Conservation (phyloP, 1,140 invertebrate species). For the Pararge aegeria region DNA sequence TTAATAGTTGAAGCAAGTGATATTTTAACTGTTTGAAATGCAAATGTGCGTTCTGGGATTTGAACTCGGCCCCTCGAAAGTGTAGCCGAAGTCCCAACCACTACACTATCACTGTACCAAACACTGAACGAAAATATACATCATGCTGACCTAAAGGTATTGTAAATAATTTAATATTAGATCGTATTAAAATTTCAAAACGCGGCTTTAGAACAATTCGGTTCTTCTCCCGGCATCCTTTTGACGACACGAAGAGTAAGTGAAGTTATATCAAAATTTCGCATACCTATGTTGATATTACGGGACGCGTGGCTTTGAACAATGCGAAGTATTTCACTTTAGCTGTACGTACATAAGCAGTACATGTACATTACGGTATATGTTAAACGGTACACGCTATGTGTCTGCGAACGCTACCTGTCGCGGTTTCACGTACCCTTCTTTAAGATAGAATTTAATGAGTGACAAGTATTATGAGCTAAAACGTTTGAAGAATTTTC, state of each 20-base stretch:
- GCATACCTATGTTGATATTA: slow-evolving; percentile 23
- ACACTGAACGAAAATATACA: too few species aligned
- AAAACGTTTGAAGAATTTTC: not conserved
- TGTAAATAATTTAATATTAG: not conserved
- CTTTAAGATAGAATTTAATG: too few species aligned
- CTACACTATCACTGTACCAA: too few species aligned
- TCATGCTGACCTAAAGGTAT: too few species aligned
- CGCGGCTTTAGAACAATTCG: slow-evolving; percentile 6
- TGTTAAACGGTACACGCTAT: not conserved
- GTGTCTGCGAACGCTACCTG: too few species aligned
- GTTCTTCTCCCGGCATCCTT: slow-evolving; percentile 21
- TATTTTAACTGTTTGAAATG: too few species aligned
- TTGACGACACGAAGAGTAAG: slow-evolving; percentile 19
- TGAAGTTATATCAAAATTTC: slow-evolving; percentile 25
- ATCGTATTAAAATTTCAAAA: not conserved
- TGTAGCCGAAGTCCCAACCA: too few species aligned
- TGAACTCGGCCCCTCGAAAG: too few species aligned
- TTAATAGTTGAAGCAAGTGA: too few species aligned
- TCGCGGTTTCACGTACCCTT: too few species aligned
- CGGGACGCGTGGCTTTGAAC: slow-evolving; percentile 7
- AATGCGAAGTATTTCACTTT: slow-evolving; percentile 20
- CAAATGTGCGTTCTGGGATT: too few species aligned
- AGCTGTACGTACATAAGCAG: not conserved
- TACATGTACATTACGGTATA: not conserved
- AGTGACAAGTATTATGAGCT: too few species aligned